phyloP scores from a whole-genome alignment of 2,113 vertebrate genomes.

The human region DNA sequence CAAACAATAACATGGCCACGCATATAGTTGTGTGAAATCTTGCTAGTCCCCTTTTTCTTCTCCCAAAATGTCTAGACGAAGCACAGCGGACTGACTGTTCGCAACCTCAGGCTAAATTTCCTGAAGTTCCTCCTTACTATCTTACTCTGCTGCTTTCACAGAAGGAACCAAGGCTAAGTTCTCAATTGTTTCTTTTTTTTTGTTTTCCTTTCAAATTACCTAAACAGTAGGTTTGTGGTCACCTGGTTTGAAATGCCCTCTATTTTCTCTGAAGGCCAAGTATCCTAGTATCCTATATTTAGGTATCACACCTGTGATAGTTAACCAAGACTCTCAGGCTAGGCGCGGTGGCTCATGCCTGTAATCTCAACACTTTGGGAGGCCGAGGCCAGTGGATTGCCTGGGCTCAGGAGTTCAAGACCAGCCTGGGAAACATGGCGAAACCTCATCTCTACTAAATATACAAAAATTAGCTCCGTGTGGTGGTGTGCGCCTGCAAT shows the following conservation, averaged over 20 bases:
- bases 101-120: background rate
- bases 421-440: too few relatives aligned
- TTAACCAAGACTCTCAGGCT: background rate
- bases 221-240: background rate
- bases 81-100: too few relatives aligned
- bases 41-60: background rate
- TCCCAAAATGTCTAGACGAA: background rate
- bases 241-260: background rate
- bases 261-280: background rate
- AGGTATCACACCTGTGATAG: background rate
- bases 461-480: too few relatives aligned
- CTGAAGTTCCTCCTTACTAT: background rate
- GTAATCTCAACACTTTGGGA: too few relatives aligned
- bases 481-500: too few relatives aligned
- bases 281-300: background rate
- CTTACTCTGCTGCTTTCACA: background rate
- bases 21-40: background rate
- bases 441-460: too few relatives aligned
- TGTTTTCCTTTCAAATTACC: background rate
- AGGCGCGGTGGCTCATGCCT: too few relatives aligned
- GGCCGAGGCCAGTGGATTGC: too few relatives aligned
- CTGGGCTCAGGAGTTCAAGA: too few relatives aligned
- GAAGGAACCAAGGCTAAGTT: background rate
- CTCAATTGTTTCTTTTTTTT: background rate
- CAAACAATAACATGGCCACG: background rate